Percentiles rank a stretch among this genome's conserved stretches.
These are phyloP conservation scores for Hippocampus mohnikei DNA, from an alignment of 2,113 vertebrate species.

Conservation along the genomic window DNA sequence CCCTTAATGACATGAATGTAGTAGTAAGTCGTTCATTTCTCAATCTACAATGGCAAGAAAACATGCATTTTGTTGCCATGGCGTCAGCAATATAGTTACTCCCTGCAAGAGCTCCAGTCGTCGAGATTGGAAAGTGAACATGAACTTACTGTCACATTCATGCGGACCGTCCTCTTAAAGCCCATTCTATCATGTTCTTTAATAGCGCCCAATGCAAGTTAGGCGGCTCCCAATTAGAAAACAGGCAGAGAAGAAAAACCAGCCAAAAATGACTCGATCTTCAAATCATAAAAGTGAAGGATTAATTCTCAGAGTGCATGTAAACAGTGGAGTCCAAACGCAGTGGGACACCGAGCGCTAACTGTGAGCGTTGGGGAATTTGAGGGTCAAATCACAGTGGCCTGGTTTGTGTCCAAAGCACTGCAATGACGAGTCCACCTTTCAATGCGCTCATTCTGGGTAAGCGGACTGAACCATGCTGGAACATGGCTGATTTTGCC, in stretches of 20 bases:
- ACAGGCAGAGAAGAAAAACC: constrained; percentile 66
- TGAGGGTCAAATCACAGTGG: constrained; percentile 10
- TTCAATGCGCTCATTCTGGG: constrained; percentile 66
- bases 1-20: constrained; percentile 72
- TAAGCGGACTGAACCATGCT: constrained; percentile 72
- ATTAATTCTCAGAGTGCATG: constrained; percentile 60
- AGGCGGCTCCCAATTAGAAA: constrained; percentile 56
- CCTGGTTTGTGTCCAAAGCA: constrained; percentile 20
- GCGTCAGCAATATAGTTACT: constrained; percentile 39
- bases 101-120: constrained; percentile 47
- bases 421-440: constrained; percentile 58
- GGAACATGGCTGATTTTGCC: constrained; percentile 71
- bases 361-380: constrained; percentile 32
- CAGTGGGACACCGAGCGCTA: constrained; percentile 28
- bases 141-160: constrained; percentile 76
- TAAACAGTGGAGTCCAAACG: constrained; percentile 60
- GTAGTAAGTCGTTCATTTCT: constrained; percentile 75
- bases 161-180: constrained; percentile 67
- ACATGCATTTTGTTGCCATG: constrained; percentile 74
- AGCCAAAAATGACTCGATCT: constrained; percentile 63
- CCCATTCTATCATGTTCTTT: constrained; percentile 68
- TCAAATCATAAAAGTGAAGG: constrained; percentile 69
- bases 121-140: constrained; percentile 68
- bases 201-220: constrained; percentile 46
- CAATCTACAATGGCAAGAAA: constrained; percentile 72